Evolutionary conservation across 2,113 vertebrate genomes (phyloP).

Genomic region (Phylloscopus whistleri): DNA sequence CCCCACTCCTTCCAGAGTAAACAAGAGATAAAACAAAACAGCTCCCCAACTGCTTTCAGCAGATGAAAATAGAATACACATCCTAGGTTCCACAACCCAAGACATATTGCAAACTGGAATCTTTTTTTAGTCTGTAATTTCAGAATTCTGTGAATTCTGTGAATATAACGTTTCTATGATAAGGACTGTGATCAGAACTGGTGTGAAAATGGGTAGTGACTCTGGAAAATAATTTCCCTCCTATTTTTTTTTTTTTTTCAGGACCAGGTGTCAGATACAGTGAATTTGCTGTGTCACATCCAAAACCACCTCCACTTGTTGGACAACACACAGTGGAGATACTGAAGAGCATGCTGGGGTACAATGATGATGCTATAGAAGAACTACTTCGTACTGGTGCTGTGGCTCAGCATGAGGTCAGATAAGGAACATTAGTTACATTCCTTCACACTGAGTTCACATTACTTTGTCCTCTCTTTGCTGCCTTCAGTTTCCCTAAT

Average conservation of each 20-base stretch:
- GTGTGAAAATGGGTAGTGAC: background rate
- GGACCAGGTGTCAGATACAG: slow-evolving; percentile 90
- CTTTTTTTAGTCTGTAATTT: background rate
- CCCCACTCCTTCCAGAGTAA: no score
- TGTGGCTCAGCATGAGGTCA: slow-evolving; percentile 77
- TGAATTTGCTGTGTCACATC: slow-evolving; percentile 74
- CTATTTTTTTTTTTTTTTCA: slow-evolving; percentile 53
- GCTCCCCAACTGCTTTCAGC: no score
- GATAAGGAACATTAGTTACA: slow-evolving; percentile 66
- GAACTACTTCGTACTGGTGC: slow-evolving; percentile 74
- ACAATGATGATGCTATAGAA: slow-evolving; percentile 75
- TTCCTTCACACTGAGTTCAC: slow-evolving; percentile 23
- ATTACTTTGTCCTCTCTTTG: slow-evolving; percentile 38
- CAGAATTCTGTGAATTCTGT: background rate
- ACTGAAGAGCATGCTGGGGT: slow-evolving; percentile 79
- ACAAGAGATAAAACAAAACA: no score
- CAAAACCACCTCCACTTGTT: slow-evolving; percentile 83
- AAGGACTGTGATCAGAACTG: background rate
- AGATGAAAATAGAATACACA: no score
- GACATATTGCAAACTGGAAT: background rate
- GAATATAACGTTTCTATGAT: background rate
- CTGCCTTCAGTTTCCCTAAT: slow-evolving; percentile 32
- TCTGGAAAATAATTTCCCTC: background rate
- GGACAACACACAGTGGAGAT: slow-evolving; percentile 89
- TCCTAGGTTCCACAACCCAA: no score